Evolutionary conservation across 2,113 vertebrate genomes (phyloP).

Genomic region (Mesoclemmys tuberculata): DNA sequence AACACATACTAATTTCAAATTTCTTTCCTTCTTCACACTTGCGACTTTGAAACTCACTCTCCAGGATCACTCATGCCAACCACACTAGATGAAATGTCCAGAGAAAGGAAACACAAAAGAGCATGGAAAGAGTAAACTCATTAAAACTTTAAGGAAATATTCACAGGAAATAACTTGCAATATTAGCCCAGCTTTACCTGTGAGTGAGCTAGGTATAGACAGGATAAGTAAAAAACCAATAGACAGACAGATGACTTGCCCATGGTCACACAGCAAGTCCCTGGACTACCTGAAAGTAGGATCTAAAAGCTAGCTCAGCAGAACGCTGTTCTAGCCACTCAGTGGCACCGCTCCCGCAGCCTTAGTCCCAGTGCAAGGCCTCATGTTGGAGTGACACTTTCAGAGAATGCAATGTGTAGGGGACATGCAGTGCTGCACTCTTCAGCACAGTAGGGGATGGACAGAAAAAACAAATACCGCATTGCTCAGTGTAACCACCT

Average conservation of each 20-base stretch:
- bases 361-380: neutral
- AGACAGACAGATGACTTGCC: neutral
- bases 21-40: neutral
- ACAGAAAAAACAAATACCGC: rapidly evolving
- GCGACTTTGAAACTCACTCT: neutral
- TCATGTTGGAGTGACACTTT: neutral
- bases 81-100: rapidly evolving
- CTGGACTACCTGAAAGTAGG: neutral
- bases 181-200: neutral
- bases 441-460: rapidly evolving
- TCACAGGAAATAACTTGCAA: neutral
- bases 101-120: neutral
- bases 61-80: neutral
- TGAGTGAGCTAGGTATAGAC: neutral
- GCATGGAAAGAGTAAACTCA: neutral
- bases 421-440: neutral
- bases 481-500: rapidly evolving
- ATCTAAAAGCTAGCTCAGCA: neutral
- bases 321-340: neutral
- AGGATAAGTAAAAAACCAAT: neutral
- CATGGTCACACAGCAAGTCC: neutral
- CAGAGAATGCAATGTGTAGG: rapidly evolving
- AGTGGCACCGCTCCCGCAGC: neutral
- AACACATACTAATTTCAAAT: neutral
- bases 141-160: neutral